These are phyloP conservation scores for Mastomys natalensis DNA, from an alignment of 2,113 vertebrate genomes.

Conservation along the genomic window DNA sequence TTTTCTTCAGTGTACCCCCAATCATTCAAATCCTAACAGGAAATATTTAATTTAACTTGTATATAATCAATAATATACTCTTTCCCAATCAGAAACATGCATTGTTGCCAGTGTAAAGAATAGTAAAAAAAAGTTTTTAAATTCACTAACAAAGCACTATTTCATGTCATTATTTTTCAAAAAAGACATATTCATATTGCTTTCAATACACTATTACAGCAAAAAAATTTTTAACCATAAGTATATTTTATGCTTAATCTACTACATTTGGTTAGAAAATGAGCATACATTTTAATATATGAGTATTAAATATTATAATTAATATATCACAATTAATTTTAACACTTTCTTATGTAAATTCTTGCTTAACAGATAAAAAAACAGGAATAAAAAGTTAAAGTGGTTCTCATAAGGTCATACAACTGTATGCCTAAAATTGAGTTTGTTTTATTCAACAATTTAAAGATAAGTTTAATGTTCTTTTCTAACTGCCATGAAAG, in stretches of 20 bases:
- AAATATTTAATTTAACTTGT: slow-evolving; percentile 22
- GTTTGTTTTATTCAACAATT: slow-evolving; percentile 29
- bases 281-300: background rate
- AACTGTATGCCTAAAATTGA: background rate
- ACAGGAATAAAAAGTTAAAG: background rate
- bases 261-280: background rate
- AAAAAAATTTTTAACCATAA: background rate
- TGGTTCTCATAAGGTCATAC: background rate
- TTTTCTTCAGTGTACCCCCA: background rate
- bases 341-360: background rate
- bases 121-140: background rate
- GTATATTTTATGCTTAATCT: background rate
- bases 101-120: background rate
- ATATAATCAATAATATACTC: background rate
- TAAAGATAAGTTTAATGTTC: background rate
- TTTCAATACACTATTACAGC: background rate
- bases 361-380: slow-evolving; percentile 15
- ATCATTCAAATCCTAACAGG: background rate
- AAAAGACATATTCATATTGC: background rate
- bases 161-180: background rate
- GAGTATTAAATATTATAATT: background rate
- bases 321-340: background rate
- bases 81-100: background rate
- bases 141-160: background rate
- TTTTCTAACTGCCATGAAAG: background rate